A percentile compares a stretch with the other conserved stretches of the same genome.
phyloP scores from a whole-genome alignment of 2,888 invertebrate species.

The Caenorhabditis zanzibari region DNA sequence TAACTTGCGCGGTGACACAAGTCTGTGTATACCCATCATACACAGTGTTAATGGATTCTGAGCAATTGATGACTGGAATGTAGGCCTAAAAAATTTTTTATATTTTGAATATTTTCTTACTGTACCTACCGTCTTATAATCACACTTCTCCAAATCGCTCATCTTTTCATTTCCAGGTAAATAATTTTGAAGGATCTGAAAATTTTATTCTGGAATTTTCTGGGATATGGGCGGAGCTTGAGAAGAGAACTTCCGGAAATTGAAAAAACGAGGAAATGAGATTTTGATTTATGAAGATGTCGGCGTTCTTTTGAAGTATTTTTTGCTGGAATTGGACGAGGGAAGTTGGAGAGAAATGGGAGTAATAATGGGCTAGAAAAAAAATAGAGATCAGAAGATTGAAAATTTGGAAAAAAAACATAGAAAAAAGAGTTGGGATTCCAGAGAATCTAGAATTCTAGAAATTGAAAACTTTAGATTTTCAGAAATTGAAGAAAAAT shows the following conservation, averaged over 20 bases:
- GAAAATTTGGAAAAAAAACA: too few relatives aligned
- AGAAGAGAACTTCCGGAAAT: background rate
- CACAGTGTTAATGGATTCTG: constrained; percentile 46
- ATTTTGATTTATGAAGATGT: constrained; percentile 1
- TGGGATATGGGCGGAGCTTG: background rate
- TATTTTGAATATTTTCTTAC: background rate
- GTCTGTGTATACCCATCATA: constrained; percentile 70
- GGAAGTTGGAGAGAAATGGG: background rate
- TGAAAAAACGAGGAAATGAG: background rate
- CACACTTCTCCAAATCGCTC: constrained; percentile 41
- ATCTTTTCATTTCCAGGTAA: constrained; percentile 26
- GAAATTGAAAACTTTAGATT: too few relatives aligned
- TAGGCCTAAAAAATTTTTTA: constrained; percentile 37
- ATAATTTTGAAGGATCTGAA: background rate
- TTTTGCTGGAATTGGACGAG: background rate
- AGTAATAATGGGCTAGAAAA: background rate
- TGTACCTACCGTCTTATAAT: constrained; percentile 24
- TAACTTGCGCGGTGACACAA: constrained; percentile 70
- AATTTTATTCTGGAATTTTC: background rate
- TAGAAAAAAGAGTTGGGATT: too few relatives aligned
- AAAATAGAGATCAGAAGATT: too few relatives aligned
- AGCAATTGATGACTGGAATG: constrained; percentile 36
- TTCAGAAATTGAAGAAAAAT: too few relatives aligned
- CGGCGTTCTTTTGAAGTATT: background rate
- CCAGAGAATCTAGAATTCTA: too few relatives aligned